Conservation (phyloP, 2,797 vertebrate genomes). For the Tiaroga cobitis region DNA sequence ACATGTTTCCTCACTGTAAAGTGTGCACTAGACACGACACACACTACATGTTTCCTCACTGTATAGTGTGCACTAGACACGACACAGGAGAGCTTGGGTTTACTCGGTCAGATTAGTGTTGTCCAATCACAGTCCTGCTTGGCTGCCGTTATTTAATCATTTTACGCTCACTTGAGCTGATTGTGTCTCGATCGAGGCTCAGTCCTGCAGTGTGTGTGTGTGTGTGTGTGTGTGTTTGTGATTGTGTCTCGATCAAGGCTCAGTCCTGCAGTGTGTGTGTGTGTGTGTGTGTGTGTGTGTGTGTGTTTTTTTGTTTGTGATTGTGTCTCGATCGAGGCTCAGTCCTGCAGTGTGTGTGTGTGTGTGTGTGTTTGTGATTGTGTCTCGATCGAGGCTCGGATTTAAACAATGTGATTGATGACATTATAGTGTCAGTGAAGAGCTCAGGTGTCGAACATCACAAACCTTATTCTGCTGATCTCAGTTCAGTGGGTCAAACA, state of each 20-base stretch:
- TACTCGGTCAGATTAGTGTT: background rate
- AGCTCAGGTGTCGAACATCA: background rate
- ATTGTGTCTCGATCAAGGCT: too few species aligned
- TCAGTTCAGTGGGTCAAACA: background rate
- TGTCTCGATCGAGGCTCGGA: too few species aligned
- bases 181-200: background rate
- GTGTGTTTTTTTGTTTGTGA: too few species aligned
- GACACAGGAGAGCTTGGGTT: background rate
- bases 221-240: background rate
- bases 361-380: background rate
- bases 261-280: too few species aligned
- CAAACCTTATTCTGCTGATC: conserved; percentile 1
- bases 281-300: background rate
- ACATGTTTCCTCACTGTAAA: too few species aligned
- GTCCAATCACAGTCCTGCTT: background rate
- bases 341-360: too few species aligned
- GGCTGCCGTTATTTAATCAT: background rate
- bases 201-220: too few species aligned
- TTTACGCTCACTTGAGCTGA: conserved; percentile 1
- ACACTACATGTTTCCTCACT: too few species aligned
- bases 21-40: too few species aligned
- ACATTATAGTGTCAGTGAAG: background rate
- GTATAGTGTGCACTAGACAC: background rate
- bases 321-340: background rate
- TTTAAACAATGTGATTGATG: background rate